A percentile compares a stretch with the other conserved stretches of the same genome.
Conservation (phyloP, 1,140 invertebrate genomes). For the Lerema accius region DNA sequence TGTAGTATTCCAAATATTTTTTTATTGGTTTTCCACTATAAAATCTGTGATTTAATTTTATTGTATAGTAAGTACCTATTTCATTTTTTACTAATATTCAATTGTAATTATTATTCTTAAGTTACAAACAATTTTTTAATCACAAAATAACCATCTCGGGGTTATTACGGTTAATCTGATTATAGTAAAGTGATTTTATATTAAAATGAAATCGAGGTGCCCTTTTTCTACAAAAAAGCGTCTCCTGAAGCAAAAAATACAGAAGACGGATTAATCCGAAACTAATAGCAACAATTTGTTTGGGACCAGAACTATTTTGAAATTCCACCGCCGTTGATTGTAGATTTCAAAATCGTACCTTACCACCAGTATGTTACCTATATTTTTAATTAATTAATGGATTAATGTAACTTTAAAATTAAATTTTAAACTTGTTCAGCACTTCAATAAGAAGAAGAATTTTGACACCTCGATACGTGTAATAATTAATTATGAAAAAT, state of each 20-base stretch:
- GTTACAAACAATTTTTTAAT: slow-evolving; percentile 5
- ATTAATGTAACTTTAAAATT: too few relatives aligned
- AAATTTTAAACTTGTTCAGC: too few relatives aligned
- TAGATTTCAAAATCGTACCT: neutral
- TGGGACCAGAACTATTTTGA: slow-evolving; percentile 47
- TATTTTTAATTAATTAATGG: too few relatives aligned
- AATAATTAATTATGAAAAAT: too few relatives aligned
- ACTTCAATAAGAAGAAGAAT: too few relatives aligned
- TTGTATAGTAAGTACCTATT: too few relatives aligned
- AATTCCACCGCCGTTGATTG: slow-evolving; percentile 15
- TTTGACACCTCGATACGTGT: too few relatives aligned
- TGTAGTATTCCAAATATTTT: too few relatives aligned
- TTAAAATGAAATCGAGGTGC: slow-evolving; percentile 49
- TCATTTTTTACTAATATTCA: too few relatives aligned
- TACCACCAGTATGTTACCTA: too few relatives aligned
- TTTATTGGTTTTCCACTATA: too few relatives aligned
- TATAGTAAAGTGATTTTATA: slow-evolving; percentile 61
- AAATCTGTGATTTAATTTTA: too few relatives aligned
- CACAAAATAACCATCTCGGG: slow-evolving; percentile 39
- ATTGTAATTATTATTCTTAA: slow-evolving; percentile 20
- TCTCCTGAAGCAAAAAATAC: slow-evolving; percentile 54
- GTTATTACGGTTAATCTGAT: slow-evolving; percentile 61
- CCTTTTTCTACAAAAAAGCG: slow-evolving; percentile 62
- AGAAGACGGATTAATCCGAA: slow-evolving; percentile 64
- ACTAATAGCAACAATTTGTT: slow-evolving; percentile 70